phyloP scores from a whole-genome alignment of 37 sponge, comb jelly and placozoan species.

The Tethya wilhelma region DNA sequence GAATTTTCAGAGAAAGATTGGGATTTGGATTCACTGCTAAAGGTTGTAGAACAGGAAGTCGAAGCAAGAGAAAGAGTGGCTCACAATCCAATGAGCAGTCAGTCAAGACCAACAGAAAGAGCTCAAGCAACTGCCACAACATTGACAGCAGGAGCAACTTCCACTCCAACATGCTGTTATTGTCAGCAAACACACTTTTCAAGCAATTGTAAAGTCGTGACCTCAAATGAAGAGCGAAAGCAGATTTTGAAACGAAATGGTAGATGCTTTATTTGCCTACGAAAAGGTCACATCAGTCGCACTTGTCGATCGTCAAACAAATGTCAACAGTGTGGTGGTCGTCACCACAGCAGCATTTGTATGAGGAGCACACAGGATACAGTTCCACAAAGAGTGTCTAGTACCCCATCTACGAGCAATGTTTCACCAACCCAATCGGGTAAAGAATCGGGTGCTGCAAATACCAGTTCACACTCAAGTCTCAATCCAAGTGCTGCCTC shows the following conservation, averaged over 20 bases:
- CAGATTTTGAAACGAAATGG: constrained; percentile 32
- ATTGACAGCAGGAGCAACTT: no score
- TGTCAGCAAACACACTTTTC: constrained; percentile 48
- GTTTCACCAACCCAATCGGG: not conserved
- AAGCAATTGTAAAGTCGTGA: constrained; percentile 5
- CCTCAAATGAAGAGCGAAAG: constrained; percentile 3
- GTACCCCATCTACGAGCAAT: not conserved
- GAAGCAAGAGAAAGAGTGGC: no score
- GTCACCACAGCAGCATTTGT: constrained; percentile 54
- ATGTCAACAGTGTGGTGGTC: constrained; percentile 28
- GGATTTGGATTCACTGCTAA: no score
- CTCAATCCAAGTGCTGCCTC: constrained; percentile 19
- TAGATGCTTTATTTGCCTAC: constrained; percentile 47
- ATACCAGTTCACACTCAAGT: not conserved
- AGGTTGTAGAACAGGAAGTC: no score
- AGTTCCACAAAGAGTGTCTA: not conserved
- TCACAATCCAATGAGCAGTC: no score
- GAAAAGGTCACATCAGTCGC: constrained; percentile 33
- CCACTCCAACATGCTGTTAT: constrained; percentile 20
- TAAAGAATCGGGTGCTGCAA: not conserved
- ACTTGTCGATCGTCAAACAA: constrained; percentile 18
- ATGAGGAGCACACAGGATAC: not conserved
- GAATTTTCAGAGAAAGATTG: no score
- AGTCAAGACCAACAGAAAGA: no score
- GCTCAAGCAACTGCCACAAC: no score